Percentiles rank a stretch among this genome's conserved stretches.
Conservation (phyloP, 2,888 invertebrate genomes). For the Melipona bicolor region DNA sequence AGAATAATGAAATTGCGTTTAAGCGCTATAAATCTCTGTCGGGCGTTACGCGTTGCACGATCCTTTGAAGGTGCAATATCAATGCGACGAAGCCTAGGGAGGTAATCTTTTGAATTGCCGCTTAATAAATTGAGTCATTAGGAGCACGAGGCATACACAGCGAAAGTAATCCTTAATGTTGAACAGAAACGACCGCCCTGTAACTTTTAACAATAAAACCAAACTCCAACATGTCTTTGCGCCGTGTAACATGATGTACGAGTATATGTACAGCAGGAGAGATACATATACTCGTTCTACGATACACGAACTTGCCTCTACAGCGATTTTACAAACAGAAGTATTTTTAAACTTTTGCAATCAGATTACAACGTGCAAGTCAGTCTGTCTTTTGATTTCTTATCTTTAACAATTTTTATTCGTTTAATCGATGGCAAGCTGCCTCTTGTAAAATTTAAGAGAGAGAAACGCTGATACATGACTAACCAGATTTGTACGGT, state of each 20-base stretch:
- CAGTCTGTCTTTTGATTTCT: neutral
- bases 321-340: neutral
- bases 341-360: neutral
- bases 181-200: neutral
- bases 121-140: slow-evolving; percentile 63
- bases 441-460: neutral
- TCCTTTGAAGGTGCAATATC: slow-evolving; percentile 46
- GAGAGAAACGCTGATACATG: no score
- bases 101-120: slow-evolving; percentile 48
- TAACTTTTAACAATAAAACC: slow-evolving; percentile 41
- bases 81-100: slow-evolving; percentile 42
- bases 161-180: slow-evolving; percentile 38
- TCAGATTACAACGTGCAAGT: neutral
- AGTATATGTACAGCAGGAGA: neutral
- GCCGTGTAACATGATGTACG: slow-evolving; percentile 24
- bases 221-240: slow-evolving; percentile 14
- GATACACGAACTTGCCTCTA: neutral
- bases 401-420: neutral
- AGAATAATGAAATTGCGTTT: slow-evolving; percentile 52
- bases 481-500: neutral
- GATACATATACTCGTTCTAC: neutral
- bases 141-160: slow-evolving; percentile 31
- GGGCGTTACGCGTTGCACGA: slow-evolving; percentile 24
- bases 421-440: neutral
- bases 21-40: slow-evolving; percentile 45